These are phyloP conservation scores for Drosophila burlai DNA, from an alignment of 1,140 invertebrate genomes.

Conservation along the genomic window DNA sequence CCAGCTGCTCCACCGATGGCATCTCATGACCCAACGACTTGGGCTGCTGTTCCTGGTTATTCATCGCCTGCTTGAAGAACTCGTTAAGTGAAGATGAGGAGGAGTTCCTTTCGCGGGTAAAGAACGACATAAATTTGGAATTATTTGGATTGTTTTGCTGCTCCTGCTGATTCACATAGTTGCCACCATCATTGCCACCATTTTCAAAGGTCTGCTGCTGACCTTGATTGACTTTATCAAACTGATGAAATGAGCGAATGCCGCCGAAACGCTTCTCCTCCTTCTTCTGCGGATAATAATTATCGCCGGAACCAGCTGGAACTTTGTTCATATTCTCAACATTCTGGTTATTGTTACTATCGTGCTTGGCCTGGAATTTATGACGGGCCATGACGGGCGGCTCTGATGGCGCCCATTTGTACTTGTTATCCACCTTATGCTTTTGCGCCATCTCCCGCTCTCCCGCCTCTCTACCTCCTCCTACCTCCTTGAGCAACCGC, in stretches of 20 bases:
- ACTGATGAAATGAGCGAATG: conserved; percentile 37
- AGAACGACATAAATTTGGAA: conserved; percentile 81
- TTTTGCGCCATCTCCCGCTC: conserved; percentile 39
- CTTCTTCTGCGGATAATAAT: conserved; percentile 36
- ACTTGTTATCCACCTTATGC: conserved; percentile 67
- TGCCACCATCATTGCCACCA: conserved; percentile 31
- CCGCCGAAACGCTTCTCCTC: conserved; percentile 50
- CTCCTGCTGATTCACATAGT: conserved; percentile 33
- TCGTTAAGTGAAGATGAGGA: conserved; percentile 78
- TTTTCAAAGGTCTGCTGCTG: conserved; percentile 17
- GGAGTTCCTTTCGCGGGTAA: conserved; percentile 59
- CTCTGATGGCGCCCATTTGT: conserved; percentile 63
- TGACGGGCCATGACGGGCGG: conserved; percentile 26
- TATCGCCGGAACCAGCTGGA: background rate
- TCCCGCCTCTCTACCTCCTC: conserved; percentile 16
- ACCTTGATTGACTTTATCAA: conserved; percentile 53
- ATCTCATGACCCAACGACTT: conserved; percentile 66
- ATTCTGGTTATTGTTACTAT: conserved; percentile 63
- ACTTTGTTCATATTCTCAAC: conserved; percentile 65
- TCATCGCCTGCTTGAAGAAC: conserved; percentile 79
- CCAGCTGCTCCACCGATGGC: conserved; percentile 74
- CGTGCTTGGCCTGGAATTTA: conserved; percentile 55
- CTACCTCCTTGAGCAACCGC: conserved; percentile 45
- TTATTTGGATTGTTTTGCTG: conserved; percentile 43
- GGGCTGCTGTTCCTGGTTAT: conserved; percentile 58